Evolutionary conservation across 1,140 invertebrate genomes (phyloP).

Genomic region (Liolophura sinensis): DNA sequence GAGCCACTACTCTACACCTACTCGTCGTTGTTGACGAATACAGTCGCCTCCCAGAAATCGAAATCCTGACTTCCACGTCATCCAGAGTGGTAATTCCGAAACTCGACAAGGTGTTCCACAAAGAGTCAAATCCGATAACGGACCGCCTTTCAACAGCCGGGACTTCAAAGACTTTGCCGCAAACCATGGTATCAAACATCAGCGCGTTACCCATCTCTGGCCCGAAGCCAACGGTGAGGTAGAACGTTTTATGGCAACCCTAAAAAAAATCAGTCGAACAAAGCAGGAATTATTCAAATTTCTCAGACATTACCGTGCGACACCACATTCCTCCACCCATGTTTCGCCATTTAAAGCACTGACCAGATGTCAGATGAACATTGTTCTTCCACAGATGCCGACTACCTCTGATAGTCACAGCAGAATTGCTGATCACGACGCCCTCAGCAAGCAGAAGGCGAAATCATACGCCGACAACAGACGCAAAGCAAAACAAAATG

Average conservation of each 20-base stretch:
- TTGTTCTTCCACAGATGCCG: too few relatives aligned
- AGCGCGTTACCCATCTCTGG: conserved; percentile 22
- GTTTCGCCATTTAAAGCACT: too few relatives aligned
- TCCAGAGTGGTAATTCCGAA: conserved; percentile 15
- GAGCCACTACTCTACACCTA: conserved; percentile 36
- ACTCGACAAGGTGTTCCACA: conserved; percentile 21
- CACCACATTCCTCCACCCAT: too few relatives aligned
- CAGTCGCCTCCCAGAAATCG: conserved; percentile 32
- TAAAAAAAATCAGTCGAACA: conserved; percentile 20
- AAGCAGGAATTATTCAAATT: too few relatives aligned
- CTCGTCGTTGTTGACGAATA: conserved; percentile 38
- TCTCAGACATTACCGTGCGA: too few relatives aligned
- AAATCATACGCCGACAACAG: too few relatives aligned
- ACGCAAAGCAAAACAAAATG: too few relatives aligned
- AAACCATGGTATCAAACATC: conserved; percentile 22
- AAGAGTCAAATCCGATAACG: conserved; percentile 24
- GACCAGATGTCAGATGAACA: too few relatives aligned
- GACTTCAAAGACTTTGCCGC: conserved; percentile 22
- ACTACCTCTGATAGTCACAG: too few relatives aligned
- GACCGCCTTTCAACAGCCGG: conserved; percentile 17
- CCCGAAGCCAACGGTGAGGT: conserved; percentile 21
- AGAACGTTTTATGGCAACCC: conserved; percentile 22
- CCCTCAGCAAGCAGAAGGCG: too few relatives aligned
- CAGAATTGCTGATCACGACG: too few relatives aligned
- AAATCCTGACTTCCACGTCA: conserved; percentile 25